A percentile compares a stretch with the other conserved stretches of the same genome.
Conservation (phyloP, 2,113 vertebrate species). For the Agapornis roseicollis region DNA sequence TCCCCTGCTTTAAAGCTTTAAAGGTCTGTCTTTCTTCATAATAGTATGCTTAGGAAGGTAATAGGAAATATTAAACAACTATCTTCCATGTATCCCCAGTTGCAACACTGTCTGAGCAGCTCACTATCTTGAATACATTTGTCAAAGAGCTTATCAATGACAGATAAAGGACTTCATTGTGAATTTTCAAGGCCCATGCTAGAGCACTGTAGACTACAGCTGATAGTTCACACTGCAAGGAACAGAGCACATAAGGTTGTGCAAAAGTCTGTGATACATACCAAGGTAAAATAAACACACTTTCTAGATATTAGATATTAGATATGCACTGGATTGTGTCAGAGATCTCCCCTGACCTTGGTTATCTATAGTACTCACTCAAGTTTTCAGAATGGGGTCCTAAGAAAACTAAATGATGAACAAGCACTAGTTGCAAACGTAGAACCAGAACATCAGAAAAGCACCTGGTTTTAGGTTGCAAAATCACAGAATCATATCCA, state of each 20-base stretch:
- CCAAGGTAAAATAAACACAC: not conserved
- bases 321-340: accelerated
- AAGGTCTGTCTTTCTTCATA: not conserved
- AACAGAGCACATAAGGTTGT: not conserved
- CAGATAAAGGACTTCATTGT: not conserved
- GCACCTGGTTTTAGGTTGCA: not conserved
- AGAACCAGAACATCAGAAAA: not conserved
- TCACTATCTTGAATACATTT: not conserved
- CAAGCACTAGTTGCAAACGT: not conserved
- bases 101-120: not conserved
- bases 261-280: not conserved
- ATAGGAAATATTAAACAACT: not conserved
- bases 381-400: not conserved
- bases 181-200: not conserved
- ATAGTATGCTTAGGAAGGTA: not conserved
- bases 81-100: not conserved
- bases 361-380: not conserved
- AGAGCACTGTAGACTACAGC: not conserved
- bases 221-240: not conserved
- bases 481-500: not conserved
- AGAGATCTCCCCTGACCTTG: not conserved
- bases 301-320: not conserved
- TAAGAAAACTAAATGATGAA: not conserved
- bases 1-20: not conserved
- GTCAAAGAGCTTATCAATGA: not conserved